Evolutionary conservation across 1,140 invertebrate species (phyloP), one percentile per base, ranked within the genome.

Genomic region (Drosophila mojavensis): DNA sequence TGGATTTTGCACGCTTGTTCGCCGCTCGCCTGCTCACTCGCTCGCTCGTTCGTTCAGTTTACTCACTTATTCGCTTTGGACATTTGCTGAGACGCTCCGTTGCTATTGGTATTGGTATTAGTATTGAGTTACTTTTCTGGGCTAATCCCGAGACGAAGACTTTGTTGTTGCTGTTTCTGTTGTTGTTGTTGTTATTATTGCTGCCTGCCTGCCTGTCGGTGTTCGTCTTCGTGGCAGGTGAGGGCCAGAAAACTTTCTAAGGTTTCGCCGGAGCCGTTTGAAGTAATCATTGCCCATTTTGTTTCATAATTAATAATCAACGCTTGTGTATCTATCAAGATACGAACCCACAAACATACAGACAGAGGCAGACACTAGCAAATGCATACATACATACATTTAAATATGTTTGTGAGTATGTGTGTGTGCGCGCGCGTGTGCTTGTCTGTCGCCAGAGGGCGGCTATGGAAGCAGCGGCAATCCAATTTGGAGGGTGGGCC

Each of bases 281-380:
- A 81, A 82, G 73, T 81, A 77, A 88, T 88, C 76, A 78, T 78
- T 72, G 63, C 33, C 61, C 79, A 69, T 79, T 82, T 76, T 66
- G 76, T 61, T 81, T 83, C 64, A 89, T 88, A 88, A 88, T 88
- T 88, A 83, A 89, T 88, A 86, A 86, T 83, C 76, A 79, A 83
- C 69, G 76, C 82, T 77, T 88, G 71, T 79, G 83, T 88, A 88
- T 82, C 66, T 81, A 72, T 72, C 26, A 33, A 70, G 41, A 51
- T 59, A 51, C 15, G 50, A 24, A 15, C 30, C 17, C 48, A 30
- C 28, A n/a, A 10, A 33, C 20, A 9, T 30, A 51, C 28, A 20
- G 33, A 67, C 24, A 45, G 30, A 36, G 13, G 1, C 17, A 15
- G 41, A 43, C 15, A 63, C 28, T 15, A 9, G 36, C 30, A 33